phyloP scores from a whole-genome alignment of 2,888 invertebrate genomes.

The Temnothorax rugatulus region DNA sequence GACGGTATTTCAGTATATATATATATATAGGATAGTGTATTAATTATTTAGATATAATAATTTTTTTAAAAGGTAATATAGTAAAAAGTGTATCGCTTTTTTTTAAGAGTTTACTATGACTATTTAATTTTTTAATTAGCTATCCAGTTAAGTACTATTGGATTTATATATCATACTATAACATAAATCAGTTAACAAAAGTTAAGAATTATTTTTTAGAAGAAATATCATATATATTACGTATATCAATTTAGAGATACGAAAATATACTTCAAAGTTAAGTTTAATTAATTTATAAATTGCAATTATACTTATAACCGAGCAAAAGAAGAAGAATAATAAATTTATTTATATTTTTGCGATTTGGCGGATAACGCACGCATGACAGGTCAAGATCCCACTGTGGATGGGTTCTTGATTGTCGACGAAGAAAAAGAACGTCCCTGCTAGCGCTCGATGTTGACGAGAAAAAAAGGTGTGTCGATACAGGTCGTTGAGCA shows the following conservation, averaged over 20 bases:
- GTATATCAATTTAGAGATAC: not conserved
- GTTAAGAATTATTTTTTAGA: not conserved
- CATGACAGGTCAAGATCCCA: conserved; percentile 53
- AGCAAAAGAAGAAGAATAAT: not conserved
- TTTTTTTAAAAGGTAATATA: not conserved
- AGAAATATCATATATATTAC: not conserved
- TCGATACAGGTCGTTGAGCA: conserved; percentile 79
- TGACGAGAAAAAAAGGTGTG: conserved; percentile 72
- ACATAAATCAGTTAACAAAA: not conserved
- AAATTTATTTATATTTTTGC: conserved; percentile 11
- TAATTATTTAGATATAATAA: conserved; percentile 2
- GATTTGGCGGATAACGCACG: conserved; percentile 23
- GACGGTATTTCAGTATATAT: not conserved
- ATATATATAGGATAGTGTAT: not conserved
- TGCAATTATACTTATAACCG: not conserved
- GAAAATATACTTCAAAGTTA: not conserved
- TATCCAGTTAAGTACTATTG: not conserved
- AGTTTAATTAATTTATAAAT: not conserved
- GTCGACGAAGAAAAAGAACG: conserved; percentile 77
- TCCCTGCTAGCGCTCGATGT: conserved; percentile 70
- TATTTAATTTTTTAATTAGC: not conserved
- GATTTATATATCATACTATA: not conserved
- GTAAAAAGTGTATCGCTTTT: not conserved
- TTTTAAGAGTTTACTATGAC: not conserved
- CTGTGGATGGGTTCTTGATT: conserved; percentile 73